Evolutionary conservation across 2,888 invertebrate species (phyloP).

Genomic region (Pseudococcus longispinus): DNA sequence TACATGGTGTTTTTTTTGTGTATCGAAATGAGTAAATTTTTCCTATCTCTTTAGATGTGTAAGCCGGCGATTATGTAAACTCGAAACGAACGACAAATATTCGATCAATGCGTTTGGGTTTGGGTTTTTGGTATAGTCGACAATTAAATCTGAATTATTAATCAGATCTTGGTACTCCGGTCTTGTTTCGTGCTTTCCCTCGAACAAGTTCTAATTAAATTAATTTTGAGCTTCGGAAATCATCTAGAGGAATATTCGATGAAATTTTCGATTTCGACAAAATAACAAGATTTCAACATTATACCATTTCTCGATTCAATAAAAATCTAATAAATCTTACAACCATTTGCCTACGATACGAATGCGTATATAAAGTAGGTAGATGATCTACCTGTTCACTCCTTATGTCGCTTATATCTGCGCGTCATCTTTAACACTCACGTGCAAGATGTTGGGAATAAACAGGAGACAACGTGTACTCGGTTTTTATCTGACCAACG

Average conservation of each 20-base stretch:
- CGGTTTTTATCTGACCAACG: not conserved
- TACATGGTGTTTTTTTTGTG: not conserved
- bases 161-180: not conserved
- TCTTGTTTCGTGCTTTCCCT: not conserved
- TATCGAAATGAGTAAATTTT: not conserved
- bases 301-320: not conserved
- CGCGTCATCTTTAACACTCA: not conserved
- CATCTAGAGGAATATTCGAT: no score
- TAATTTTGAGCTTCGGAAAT: constrained; percentile 17
- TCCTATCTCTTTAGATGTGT: not conserved
- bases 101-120: not conserved
- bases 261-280: not conserved
- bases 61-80: not conserved
- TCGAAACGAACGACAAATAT: not conserved
- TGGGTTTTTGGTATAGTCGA: not conserved
- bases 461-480: not conserved
- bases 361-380: not conserved
- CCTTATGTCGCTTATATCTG: not conserved
- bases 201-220: constrained; percentile 37
- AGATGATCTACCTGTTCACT: not conserved
- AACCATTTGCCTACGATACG: not conserved
- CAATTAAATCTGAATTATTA: constrained; percentile 45
- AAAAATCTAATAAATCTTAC: constrained; percentile 20
- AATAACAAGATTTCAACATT: constrained; percentile 42
- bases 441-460: not conserved